Evolutionary conservation across 2,113 vertebrate species (phyloP).

Genomic region (Hippolais icterina): DNA sequence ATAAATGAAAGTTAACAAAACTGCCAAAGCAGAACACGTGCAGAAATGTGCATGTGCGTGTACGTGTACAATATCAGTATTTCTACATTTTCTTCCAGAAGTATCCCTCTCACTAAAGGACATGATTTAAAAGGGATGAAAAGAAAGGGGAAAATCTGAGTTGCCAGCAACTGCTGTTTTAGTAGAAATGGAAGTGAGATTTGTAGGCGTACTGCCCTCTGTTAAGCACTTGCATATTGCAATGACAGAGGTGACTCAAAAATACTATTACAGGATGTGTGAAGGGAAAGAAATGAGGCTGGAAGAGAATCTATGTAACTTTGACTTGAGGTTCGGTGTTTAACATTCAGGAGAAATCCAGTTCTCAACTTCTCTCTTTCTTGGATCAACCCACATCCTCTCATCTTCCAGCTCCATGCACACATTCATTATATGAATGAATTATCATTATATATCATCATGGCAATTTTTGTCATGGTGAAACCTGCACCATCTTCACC

Average conservation of each 20-base stretch:
- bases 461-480: not conserved
- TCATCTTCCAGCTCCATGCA: not conserved
- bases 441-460: too few relatives aligned
- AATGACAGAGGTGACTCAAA: not conserved
- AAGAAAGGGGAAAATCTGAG: not conserved
- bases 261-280: accelerated
- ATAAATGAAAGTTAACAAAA: not conserved
- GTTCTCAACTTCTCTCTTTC: not conserved
- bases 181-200: not conserved
- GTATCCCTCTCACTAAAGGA: not conserved
- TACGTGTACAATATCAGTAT: not conserved
- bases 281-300: not conserved
- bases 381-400: not conserved
- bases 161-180: not conserved
- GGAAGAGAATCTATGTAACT: not conserved
- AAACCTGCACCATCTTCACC: not conserved
- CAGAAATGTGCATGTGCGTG: not conserved
- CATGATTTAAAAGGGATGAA: not conserved
- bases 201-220: not conserved
- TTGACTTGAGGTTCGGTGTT: not conserved
- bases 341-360: not conserved
- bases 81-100: not conserved
- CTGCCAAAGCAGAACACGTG: not conserved
- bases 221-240: too few relatives aligned
- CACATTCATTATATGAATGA: too few relatives aligned